A percentile compares a stretch with the other conserved stretches of the same genome.
These are phyloP conservation scores for Heteromormyrus szaboi DNA, from an alignment of 2,797 vertebrate species.

Conservation along the genomic window DNA sequence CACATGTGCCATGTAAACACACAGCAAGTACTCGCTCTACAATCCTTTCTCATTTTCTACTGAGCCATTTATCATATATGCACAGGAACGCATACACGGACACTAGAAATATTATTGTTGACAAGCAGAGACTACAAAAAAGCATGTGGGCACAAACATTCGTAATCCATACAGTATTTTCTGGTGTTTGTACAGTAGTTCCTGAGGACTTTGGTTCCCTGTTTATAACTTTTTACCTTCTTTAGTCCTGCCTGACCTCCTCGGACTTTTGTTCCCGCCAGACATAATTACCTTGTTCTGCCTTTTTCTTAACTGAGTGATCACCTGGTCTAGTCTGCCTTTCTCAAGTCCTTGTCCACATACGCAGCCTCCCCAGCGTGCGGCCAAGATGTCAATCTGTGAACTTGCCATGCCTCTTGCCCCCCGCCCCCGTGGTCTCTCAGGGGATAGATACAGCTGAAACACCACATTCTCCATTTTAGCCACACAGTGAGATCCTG, in stretches of 20 bases:
- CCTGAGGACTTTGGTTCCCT: conserved; percentile 1
- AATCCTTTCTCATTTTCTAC: conserved; percentile 13
- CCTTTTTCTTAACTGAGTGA: not conserved
- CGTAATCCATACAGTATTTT: not conserved
- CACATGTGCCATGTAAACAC: not conserved
- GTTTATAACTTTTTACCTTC: conserved; percentile 48
- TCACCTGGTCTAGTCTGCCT: not conserved
- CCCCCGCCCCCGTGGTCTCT: not conserved
- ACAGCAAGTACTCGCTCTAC: not conserved
- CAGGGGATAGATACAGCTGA: not conserved
- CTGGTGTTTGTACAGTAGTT: conserved; percentile 11
- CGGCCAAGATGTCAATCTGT: not conserved
- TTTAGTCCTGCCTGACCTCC: not conserved
- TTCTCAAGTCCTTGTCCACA: not conserved
- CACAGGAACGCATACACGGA: not conserved
- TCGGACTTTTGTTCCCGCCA: conserved; percentile 19
- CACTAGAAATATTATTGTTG: not conserved
- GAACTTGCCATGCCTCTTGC: not conserved
- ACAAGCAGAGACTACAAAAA: not conserved
- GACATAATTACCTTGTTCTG: not conserved
- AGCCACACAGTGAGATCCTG: not conserved
- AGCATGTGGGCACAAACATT: conserved; percentile 1
- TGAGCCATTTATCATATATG: conserved; percentile 1
- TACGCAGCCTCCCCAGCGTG: not conserved
- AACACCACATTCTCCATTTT: not conserved